A percentile compares a stretch with the other conserved stretches of the same genome.
These are phyloP conservation scores for Elymnias hypermnestra DNA, from an alignment of 1,140 invertebrate species.

Conservation along the genomic window DNA sequence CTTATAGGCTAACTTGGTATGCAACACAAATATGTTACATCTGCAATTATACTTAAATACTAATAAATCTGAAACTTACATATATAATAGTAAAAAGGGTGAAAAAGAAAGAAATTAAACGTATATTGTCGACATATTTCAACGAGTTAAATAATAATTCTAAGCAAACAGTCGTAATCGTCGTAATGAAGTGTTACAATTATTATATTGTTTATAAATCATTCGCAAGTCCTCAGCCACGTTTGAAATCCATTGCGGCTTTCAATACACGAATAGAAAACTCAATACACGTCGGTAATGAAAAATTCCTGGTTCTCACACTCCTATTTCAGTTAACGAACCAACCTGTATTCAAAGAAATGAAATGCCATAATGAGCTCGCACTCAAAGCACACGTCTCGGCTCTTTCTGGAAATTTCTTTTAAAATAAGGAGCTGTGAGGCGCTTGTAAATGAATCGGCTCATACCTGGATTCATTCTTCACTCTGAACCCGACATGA, in stretches of 20 bases:
- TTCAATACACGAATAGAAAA: slow-evolving; percentile 23
- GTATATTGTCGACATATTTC: too few species aligned
- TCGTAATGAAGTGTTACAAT: too few species aligned
- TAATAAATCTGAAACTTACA: too few species aligned
- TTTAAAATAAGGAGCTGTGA: slow-evolving; percentile 49
- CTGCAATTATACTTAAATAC: too few species aligned
- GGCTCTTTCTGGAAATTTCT: slow-evolving; percentile 47
- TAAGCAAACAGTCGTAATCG: too few species aligned
- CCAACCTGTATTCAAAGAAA: slow-evolving; percentile 55
- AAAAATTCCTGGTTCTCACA: slow-evolving; percentile 49
- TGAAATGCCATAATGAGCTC: slow-evolving; percentile 56
- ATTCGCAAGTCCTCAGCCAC: slow-evolving; percentile 27
- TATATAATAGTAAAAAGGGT: too few species aligned
- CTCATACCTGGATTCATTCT: slow-evolving; percentile 15
- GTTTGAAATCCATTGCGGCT: slow-evolving; percentile 27
- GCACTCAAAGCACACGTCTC: slow-evolving; percentile 46
- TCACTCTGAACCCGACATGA: slow-evolving; percentile 12
- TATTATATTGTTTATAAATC: slow-evolving; percentile 8
- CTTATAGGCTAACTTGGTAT: too few species aligned
- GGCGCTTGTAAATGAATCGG: slow-evolving; percentile 42
- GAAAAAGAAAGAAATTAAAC: too few species aligned
- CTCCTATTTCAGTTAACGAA: slow-evolving; percentile 52
- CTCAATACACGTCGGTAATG: slow-evolving; percentile 45
- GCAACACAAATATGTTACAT: too few species aligned
- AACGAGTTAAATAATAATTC: too few species aligned